phyloP scores from a whole-genome alignment of 2,113 vertebrate genomes.

The Paramormyrops kingsleyae region DNA sequence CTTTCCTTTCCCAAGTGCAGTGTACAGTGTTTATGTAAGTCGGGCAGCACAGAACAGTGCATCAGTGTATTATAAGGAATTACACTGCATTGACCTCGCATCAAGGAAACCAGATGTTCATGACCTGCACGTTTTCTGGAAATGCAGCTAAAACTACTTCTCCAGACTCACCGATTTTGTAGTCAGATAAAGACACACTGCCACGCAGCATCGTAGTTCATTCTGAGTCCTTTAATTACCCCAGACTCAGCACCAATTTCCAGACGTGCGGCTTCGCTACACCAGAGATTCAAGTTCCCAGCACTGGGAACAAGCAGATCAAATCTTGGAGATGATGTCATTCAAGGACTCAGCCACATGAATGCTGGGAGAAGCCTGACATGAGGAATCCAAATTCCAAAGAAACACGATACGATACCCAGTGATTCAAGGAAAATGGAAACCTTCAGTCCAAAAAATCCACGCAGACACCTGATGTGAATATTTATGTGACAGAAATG shows the following conservation, averaged over 20 bases:
- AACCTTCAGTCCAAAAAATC: not conserved
- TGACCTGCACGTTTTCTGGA: not conserved
- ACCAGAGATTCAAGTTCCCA: not conserved
- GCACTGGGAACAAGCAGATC: not conserved
- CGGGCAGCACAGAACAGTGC: not conserved
- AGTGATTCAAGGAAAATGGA: not conserved
- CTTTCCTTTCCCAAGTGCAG: not conserved
- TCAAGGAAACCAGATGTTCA: not conserved
- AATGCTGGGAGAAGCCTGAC: not conserved
- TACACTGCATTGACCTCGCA: not conserved
- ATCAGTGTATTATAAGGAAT: not conserved
- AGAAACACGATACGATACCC: not conserved
- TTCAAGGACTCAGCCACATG: not conserved
- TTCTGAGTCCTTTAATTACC: not conserved
- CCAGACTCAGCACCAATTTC: not conserved
- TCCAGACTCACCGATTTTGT: not conserved
- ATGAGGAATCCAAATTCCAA: not conserved
- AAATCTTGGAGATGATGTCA: not conserved
- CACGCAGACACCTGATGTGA: not conserved
- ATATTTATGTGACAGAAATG: not conserved
- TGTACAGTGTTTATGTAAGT: not conserved
- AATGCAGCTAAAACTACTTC: not conserved
- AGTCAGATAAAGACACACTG: not conserved
- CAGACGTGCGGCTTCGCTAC: not conserved
- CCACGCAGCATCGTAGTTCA: not conserved